Evolutionary conservation across 2,113 vertebrate species (phyloP).

Genomic region (Merops nubicus): DNA sequence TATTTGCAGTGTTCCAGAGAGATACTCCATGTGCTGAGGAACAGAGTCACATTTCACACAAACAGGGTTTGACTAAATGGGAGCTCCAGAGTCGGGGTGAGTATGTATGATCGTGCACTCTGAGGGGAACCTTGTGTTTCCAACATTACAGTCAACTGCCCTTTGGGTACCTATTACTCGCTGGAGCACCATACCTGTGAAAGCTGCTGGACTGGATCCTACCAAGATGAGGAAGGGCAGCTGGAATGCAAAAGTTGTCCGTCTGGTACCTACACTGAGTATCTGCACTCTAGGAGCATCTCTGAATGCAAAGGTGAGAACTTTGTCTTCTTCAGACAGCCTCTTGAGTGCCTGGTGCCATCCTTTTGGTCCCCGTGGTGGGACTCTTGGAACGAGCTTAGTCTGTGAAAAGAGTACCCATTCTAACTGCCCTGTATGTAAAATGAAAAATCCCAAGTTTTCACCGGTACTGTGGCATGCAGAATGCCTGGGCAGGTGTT

Average conservation of each 20-base stretch:
- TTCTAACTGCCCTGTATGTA: not conserved
- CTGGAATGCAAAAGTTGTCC: constrained; percentile 92
- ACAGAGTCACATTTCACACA: not conserved
- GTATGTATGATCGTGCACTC: not conserved
- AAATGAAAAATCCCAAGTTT: not conserved
- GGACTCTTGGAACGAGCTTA: not conserved
- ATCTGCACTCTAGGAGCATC: constrained; percentile 90
- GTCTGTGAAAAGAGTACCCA: not conserved
- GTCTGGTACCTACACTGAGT: constrained; percentile 87
- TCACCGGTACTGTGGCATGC: not conserved
- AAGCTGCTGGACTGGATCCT: constrained; percentile 92
- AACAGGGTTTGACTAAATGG: not conserved
- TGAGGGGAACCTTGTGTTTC: not conserved
- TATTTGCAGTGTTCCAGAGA: not conserved
- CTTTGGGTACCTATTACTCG: constrained; percentile 93
- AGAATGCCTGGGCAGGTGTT: not conserved
- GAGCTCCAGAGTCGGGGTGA: not conserved
- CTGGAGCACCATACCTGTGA: constrained; percentile 88
- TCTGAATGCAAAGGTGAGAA: constrained; percentile 90
- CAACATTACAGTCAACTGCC: constrained; percentile 86
- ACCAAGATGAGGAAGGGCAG: constrained; percentile 93
- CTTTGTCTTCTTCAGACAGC: not conserved
- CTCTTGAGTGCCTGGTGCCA: not conserved
- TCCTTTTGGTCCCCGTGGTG: not conserved
- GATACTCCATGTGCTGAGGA: not conserved